Conservation (phyloP, 2,113 vertebrate species). For the Ictidomys tridecemlineatus region DNA sequence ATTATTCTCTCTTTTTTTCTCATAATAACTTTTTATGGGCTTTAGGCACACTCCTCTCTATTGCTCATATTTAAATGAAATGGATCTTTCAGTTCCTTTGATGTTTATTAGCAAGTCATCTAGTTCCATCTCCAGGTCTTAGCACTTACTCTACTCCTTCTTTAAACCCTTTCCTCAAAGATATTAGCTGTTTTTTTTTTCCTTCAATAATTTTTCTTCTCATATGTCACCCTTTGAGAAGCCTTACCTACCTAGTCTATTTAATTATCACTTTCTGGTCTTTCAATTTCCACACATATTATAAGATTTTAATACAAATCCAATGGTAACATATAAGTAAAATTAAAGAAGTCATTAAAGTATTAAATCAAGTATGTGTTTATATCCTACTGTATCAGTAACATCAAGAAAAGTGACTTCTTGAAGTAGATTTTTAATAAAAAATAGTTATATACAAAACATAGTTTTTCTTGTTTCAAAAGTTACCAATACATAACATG, state of each 20-base stretch:
- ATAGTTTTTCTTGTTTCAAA: background rate
- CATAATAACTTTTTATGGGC: background rate
- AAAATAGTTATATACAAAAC: background rate
- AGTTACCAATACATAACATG: background rate
- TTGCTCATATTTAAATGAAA: background rate
- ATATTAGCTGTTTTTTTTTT: background rate
- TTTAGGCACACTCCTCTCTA: background rate
- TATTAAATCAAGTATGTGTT: background rate
- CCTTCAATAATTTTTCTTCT: background rate
- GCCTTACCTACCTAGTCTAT: background rate
- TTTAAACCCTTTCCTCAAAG: background rate
- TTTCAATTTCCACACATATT: background rate
- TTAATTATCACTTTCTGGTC: background rate
- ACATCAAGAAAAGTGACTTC: background rate
- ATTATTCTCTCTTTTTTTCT: too few relatives aligned
- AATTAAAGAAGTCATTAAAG: background rate
- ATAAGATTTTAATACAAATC: background rate
- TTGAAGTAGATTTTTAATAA: background rate
- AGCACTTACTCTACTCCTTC: background rate
- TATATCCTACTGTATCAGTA: background rate
- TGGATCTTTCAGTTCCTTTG: background rate
- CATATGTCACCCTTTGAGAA: too few relatives aligned
- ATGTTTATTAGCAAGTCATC: background rate
- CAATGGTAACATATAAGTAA: background rate
- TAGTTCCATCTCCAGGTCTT: background rate